Conservation (phyloP, 1,140 invertebrate genomes). For the Berghia stephanieae region DNA sequence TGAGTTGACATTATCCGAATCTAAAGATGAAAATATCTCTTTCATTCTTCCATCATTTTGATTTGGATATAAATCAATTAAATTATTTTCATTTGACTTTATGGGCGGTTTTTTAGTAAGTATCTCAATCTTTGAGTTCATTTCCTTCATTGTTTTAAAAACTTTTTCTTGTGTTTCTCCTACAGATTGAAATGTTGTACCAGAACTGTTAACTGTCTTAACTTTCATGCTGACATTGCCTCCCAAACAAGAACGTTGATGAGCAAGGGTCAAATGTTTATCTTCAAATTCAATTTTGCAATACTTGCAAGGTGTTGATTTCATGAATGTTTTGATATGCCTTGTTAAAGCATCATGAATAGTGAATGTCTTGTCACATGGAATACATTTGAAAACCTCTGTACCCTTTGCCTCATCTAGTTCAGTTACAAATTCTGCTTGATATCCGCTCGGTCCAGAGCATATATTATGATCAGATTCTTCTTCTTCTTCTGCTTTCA, state of each 20-base stretch:
- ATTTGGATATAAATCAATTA: too few relatives aligned
- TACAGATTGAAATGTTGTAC: not conserved
- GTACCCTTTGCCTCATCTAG: not conserved
- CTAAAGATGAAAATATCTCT: too few relatives aligned
- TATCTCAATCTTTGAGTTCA: slow-evolving; percentile 5
- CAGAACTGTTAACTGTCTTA: not conserved
- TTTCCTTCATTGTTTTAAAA: slow-evolving; percentile 20
- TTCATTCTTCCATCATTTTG: too few relatives aligned
- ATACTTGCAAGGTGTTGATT: slow-evolving; percentile 20
- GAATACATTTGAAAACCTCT: not conserved
- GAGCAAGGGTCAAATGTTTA: slow-evolving; percentile 18
- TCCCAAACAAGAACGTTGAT: slow-evolving; percentile 24
- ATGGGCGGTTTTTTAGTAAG: not conserved
- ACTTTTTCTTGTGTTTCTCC: slow-evolving; percentile 21
- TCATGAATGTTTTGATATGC: slow-evolving; percentile 25
- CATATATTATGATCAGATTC: not conserved
- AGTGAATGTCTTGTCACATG: slow-evolving; percentile 24
- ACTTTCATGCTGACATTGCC: not conserved
- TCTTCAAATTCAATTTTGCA: slow-evolving; percentile 25
- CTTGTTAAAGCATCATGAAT: slow-evolving; percentile 11
- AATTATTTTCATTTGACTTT: too few relatives aligned
- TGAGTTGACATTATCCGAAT: too few relatives aligned
- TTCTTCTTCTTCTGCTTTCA: not conserved
- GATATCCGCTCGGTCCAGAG: not conserved
- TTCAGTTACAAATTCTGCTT: not conserved